phyloP scores from a whole-genome alignment of 1,140 invertebrate genomes.

The Maconellicoccus hirsutus region DNA sequence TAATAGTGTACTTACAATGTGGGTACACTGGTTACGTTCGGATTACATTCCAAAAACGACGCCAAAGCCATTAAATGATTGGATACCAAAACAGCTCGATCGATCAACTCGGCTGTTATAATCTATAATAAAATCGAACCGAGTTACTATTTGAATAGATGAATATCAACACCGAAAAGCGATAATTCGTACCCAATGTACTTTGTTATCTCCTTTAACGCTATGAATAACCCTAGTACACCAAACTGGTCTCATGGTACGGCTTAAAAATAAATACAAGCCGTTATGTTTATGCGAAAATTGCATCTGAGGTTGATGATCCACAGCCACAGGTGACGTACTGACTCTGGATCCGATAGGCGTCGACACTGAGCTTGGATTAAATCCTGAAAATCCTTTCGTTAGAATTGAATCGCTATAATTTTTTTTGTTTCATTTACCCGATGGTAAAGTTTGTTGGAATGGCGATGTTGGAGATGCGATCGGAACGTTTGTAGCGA shows the following conservation, averaged over 20 bases:
- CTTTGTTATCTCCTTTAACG: background rate
- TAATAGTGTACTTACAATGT: background rate
- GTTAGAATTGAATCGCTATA: background rate
- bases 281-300: constrained; percentile 86
- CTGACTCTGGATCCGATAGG: constrained; percentile 3
- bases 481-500: background rate
- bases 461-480: constrained; percentile 15
- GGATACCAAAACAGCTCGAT: background rate
- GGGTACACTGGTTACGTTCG: background rate
- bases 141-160: background rate
- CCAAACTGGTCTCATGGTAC: constrained; percentile 76
- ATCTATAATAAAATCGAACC: background rate
- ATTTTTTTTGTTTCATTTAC: constrained; percentile 1
- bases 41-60: background rate
- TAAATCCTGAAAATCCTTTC: constrained; percentile 22
- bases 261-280: constrained; percentile 76
- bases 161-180: background rate
- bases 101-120: background rate
- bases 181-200: background rate
- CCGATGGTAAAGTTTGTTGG: constrained; percentile 26
- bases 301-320: constrained; percentile 21
- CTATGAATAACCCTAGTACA: constrained; percentile 37
- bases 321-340: background rate
- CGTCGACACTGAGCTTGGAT: constrained; percentile 19
- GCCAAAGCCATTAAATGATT: background rate